Percentiles rank a stretch among this genome's conserved stretches.
phyloP scores from a whole-genome alignment of 2,797 vertebrate species.

The Helarctos malayanus region DNA sequence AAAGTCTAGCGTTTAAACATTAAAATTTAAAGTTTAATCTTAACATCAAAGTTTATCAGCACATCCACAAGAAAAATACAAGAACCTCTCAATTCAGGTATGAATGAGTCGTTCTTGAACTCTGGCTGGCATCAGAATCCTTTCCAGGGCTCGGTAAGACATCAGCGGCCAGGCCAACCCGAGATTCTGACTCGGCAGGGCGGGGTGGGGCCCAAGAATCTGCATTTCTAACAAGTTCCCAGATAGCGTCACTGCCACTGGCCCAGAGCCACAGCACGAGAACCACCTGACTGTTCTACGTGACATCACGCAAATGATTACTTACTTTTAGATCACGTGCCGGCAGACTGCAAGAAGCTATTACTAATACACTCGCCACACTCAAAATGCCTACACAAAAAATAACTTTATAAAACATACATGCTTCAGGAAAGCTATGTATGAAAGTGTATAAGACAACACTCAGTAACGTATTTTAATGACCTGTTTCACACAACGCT shows the following conservation, averaged over 20 bases:
- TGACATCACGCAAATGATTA: not conserved
- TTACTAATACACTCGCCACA: not conserved
- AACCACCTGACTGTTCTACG: not conserved
- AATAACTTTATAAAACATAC: not conserved
- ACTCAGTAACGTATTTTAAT: not conserved
- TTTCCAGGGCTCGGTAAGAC: not conserved
- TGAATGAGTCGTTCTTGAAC: not conserved
- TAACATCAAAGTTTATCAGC: not conserved
- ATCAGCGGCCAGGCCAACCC: too few relatives aligned
- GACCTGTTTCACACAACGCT: not conserved
- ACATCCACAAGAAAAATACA: not conserved
- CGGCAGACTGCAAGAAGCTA: not conserved
- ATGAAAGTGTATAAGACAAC: not conserved
- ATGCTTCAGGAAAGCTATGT: not conserved
- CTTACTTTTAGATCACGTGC: not conserved
- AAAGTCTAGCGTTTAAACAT: not conserved
- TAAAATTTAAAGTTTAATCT: not conserved
- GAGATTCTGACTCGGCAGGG: not conserved
- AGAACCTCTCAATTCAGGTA: not conserved
- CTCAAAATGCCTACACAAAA: conserved; percentile 18
- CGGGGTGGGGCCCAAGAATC: not conserved
- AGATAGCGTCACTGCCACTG: not conserved
- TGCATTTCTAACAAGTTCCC: not conserved
- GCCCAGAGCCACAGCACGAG: not conserved
- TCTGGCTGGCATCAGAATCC: not conserved